Conservation (phyloP, 2,113 vertebrate species). For the Dinomys branickii region DNA sequence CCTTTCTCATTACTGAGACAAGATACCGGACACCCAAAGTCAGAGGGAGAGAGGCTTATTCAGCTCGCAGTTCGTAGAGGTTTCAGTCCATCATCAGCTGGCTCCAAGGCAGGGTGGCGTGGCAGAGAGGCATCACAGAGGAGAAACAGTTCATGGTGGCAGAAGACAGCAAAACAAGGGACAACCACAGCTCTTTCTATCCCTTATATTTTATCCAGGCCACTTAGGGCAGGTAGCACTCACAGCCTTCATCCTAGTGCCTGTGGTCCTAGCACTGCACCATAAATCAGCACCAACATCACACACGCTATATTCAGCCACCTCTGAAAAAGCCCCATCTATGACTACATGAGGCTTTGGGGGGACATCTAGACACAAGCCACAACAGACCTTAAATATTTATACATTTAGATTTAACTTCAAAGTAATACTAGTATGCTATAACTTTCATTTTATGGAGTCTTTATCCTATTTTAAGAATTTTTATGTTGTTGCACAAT, state of each 20-base stretch:
- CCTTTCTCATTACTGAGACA: background rate
- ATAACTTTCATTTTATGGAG: background rate
- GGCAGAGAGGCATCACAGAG: background rate
- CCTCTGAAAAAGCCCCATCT: too few relatives aligned
- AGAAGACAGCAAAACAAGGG: background rate
- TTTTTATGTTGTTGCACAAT: background rate
- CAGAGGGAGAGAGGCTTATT: background rate
- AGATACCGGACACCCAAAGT: background rate
- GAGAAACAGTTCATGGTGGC: background rate
- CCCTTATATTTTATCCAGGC: background rate
- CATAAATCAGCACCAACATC: too few relatives aligned
- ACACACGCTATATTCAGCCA: too few relatives aligned
- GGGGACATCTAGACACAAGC: too few relatives aligned
- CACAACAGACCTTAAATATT: background rate
- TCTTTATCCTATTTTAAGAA: background rate
- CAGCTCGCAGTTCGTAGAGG: background rate
- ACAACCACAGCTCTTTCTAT: background rate
- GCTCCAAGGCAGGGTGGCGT: background rate
- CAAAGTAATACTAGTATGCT: background rate
- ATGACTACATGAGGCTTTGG: too few relatives aligned
- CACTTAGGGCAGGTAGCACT: background rate
- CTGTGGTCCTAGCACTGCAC: too few relatives aligned
- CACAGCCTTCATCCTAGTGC: too few relatives aligned
- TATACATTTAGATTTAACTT: conserved; percentile 6
- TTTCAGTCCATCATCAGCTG: background rate